Evolutionary conservation across 2,888 invertebrate genomes (phyloP).

Genomic region (Odontomyia ornata): DNA sequence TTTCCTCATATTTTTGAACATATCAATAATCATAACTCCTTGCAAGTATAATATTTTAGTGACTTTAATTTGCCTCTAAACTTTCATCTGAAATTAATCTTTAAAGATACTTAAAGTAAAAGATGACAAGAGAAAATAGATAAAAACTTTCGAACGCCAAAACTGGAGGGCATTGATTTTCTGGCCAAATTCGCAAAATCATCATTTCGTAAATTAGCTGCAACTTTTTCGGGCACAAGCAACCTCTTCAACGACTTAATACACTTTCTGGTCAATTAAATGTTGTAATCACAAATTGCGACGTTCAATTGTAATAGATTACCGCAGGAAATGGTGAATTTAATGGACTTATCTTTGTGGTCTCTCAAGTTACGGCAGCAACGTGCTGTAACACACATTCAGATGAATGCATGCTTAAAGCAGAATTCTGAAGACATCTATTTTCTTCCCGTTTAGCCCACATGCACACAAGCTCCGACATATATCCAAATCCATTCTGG

Average conservation of each 20-base stretch:
- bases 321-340: slow-evolving; percentile 17
- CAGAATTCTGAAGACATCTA: not conserved
- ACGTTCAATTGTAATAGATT: not conserved
- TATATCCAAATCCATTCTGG: not conserved
- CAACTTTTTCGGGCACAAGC: not conserved
- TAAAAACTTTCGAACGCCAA: not conserved
- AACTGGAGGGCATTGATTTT: not conserved
- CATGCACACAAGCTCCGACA: not conserved
- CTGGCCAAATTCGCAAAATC: not conserved
- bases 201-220: not conserved
- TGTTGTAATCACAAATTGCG: slow-evolving; percentile 12
- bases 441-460: not conserved
- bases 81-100: not conserved
- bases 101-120: not conserved
- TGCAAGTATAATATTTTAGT: too few relatives aligned
- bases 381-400: not conserved
- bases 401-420: not conserved
- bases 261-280: slow-evolving; percentile 21
- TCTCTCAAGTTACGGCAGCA: not conserved
- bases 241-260: not conserved
- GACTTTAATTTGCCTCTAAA: too few relatives aligned
- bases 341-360: slow-evolving; percentile 16
- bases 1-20: too few relatives aligned
- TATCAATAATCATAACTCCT: too few relatives aligned
- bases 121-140: not conserved